A percentile compares a stretch with the other conserved stretches of the same genome.
phyloP scores from a whole-genome alignment of 2,888 invertebrate species.

The Drosophila histrio region DNA sequence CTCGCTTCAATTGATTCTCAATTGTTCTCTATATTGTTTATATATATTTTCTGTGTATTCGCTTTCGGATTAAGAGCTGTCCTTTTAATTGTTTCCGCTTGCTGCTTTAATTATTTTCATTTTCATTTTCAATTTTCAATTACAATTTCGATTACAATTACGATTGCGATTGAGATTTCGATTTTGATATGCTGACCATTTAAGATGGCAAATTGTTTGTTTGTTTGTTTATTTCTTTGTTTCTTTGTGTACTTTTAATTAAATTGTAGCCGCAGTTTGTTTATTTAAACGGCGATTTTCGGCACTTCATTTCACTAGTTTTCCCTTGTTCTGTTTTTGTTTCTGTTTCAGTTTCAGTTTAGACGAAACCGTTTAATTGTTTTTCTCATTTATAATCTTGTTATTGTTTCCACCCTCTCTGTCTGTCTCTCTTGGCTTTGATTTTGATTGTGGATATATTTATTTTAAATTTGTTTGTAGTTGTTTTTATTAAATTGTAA shows the following conservation, averaged over 20 bases:
- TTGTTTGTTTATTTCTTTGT: conserved; percentile 3
- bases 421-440: not conserved
- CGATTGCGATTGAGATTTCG: not conserved
- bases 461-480: not conserved
- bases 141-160: not conserved
- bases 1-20: conserved; percentile 8
- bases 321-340: conserved; percentile 1
- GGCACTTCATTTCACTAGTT: conserved; percentile 56
- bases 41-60: conserved; percentile 6
- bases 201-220: conserved; percentile 8
- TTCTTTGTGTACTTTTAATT: conserved; percentile 24
- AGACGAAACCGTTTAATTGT: conserved; percentile 50
- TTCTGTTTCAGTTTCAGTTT: conserved; percentile 13
- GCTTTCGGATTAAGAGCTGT: not conserved
- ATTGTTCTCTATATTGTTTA: conserved; percentile 7
- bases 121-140: not conserved
- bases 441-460: conserved; percentile 7
- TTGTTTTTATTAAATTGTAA: conserved; percentile 42
- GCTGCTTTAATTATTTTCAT: conserved; percentile 25
- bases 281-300: conserved; percentile 35
- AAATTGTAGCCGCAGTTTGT: conserved; percentile 31
- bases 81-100: conserved; percentile 6
- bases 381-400: conserved; percentile 19
- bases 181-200: conserved; percentile 10
- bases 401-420: conserved; percentile 4